A percentile compares a stretch with the other conserved stretches of the same genome.
phyloP scores from a whole-genome alignment of 2,113 vertebrate species.

The Antennarius striatus region DNA sequence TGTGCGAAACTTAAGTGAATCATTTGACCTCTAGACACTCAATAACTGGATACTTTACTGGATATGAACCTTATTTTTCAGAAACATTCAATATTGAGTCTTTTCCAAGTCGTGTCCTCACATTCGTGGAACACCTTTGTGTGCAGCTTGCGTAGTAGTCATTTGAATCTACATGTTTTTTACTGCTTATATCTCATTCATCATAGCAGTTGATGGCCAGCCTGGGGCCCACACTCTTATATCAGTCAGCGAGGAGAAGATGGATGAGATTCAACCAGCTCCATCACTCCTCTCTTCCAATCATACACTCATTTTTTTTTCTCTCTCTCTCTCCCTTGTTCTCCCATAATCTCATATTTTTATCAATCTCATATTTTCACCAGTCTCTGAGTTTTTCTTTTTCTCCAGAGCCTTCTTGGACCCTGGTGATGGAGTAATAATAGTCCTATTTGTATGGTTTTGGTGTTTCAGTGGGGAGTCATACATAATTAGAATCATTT shows the following conservation, averaged over 20 bases:
- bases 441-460: constrained; percentile 37
- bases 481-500: constrained; percentile 46
- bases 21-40: not conserved
- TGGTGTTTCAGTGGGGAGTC: constrained; percentile 15
- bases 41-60: not conserved
- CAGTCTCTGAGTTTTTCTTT: not conserved
- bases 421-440: constrained; percentile 32
- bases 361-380: constrained; percentile 41
- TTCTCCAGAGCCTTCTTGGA: constrained; percentile 4
- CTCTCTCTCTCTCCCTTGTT: constrained; percentile 1
- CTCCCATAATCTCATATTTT: constrained; percentile 32
- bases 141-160: constrained; percentile 4
- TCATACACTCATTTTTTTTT: not conserved
- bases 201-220: constrained; percentile 25
- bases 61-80: not conserved
- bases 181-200: constrained; percentile 46
- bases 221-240: constrained; percentile 23
- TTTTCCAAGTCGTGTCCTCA: constrained; percentile 6
- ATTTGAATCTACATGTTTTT: constrained; percentile 50
- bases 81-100: not conserved
- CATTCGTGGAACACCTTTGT: not conserved
- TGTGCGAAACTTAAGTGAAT: not conserved
- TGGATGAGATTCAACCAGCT: constrained; percentile 47
- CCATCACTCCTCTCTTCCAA: constrained; percentile 33
- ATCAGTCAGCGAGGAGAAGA: constrained; percentile 41